Conservation (phyloP, 2,888 invertebrate species). For the Argyresthia albistria region DNA sequence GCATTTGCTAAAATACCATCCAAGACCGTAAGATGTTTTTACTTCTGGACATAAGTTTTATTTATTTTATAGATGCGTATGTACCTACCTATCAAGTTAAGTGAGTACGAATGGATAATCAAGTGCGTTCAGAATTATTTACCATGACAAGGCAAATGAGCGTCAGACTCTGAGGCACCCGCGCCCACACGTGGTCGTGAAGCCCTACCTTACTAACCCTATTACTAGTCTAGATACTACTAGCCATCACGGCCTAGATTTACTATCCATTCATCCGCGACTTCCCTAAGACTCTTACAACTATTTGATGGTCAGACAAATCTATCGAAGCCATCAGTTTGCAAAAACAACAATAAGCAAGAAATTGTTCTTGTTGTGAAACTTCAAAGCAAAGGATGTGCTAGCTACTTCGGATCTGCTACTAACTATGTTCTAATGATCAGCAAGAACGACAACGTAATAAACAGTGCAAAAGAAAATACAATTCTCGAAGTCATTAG, state of each 20-base stretch:
- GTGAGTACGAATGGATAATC: not conserved
- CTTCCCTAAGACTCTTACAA: not conserved
- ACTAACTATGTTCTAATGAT: slow-evolving; percentile 1
- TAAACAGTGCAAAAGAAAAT: not conserved
- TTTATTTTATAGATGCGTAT: too few species aligned
- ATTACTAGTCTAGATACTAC: slow-evolving; percentile 36
- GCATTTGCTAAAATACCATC: too few species aligned
- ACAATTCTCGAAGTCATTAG: not conserved
- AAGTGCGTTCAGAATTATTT: slow-evolving; percentile 2
- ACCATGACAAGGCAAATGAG: slow-evolving; percentile 18
- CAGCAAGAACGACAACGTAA: not conserved
- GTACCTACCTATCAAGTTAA: not conserved
- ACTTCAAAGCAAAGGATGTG: too few species aligned
- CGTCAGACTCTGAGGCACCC: slow-evolving; percentile 27
- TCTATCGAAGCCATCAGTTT: too few species aligned
- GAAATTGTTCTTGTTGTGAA: too few species aligned
- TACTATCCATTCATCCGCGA: slow-evolving; percentile 22
- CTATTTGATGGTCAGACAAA: too few species aligned
- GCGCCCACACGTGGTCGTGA: slow-evolving; percentile 36
- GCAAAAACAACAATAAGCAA: not conserved
- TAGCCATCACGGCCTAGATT: slow-evolving; percentile 27
- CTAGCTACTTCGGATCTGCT: too few species aligned
- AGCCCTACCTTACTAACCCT: slow-evolving; percentile 56
- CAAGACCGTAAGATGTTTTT: too few species aligned
- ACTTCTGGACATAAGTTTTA: too few species aligned